Evolutionary conservation across 2,888 invertebrate species (phyloP), one percentile per base, ranked within the genome.

Genomic region (Drosophila prostipennis): DNA sequence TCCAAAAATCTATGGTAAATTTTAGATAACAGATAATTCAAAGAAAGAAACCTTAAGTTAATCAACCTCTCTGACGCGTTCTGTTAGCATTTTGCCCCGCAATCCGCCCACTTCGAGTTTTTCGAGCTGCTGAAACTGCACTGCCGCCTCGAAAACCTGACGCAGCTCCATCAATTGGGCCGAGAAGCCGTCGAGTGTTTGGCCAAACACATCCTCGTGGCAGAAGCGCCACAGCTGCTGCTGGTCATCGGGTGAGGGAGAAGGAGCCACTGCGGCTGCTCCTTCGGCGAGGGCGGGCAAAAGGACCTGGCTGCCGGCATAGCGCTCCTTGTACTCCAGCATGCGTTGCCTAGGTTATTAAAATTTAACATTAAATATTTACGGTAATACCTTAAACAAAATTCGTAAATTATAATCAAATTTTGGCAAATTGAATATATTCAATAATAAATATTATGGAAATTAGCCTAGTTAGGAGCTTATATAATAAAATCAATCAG

Each of bases 91-190:
- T 78, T 90, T 91, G 8, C 92, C 92, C 37, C 87, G 83, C 46
- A 88, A 56, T 2, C 92, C 91, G 43, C 95, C 95, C 68, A 97
- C 94, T 92, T 97, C 97, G 0, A 97, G 94, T 90, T 97, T 97
- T 91, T 98, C 98, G 67, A 98, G 92, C 90, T 97, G 97, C 64
- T 95, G 93, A 90, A 97, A 97, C 89, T 98, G 98, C 6, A 95
- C 93, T 0, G 96, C 96, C 0, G 96, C 95, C 60, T 95, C 94
- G 76, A 98, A 94, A 77, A 98, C 94, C 6, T 93, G 92, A 92
- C 96, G 93, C 36, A 97, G 93, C 89, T 95, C 93, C 48, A 92
- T 91, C 1, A 97, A 91, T 43, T 96, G 93, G 40, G 94, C 92
- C 65, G 94, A 92, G 89, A 95, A 96, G 7, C 93, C 91, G 67